A percentile compares a stretch with the other conserved stretches of the same genome.
Conservation (phyloP, 2,888 invertebrate species). For the Odiellus spinosus region DNA sequence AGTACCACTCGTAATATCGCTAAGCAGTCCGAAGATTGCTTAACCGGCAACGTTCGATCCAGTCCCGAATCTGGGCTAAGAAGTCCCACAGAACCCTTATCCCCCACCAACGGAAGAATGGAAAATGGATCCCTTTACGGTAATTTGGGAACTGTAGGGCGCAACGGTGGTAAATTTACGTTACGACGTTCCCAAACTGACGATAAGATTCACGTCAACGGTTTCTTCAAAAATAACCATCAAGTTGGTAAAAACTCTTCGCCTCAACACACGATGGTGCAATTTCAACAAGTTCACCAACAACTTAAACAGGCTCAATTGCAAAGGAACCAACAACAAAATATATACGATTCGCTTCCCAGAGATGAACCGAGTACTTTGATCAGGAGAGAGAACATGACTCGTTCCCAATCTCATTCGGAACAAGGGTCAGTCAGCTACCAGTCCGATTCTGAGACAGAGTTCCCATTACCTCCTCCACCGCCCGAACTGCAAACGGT, state of each 20-base stretch:
- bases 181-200: constrained; percentile 19
- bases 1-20: constrained; percentile 78
- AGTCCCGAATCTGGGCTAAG: constrained; percentile 6
- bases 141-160: constrained; percentile 14
- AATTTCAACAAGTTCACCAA: background rate
- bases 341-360: no score
- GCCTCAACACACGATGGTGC: no score
- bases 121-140: background rate
- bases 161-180: constrained; percentile 11
- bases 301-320: constrained; percentile 6
- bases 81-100: constrained; percentile 11
- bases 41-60: constrained; percentile 29
- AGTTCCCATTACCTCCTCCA: constrained; percentile 50
- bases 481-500: constrained; percentile 38
- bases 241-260: no score
- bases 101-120: constrained; percentile 10
- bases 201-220: constrained; percentile 12
- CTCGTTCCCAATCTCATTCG: no score
- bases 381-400: no score
- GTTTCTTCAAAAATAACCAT: no score
- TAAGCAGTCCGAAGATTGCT: constrained; percentile 48
- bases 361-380: no score
- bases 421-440: background rate
- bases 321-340: constrained; percentile 1
- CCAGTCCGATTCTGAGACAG: constrained; percentile 26